These are phyloP conservation scores for Cephalopachus bancanus DNA, from an alignment of 2,797 vertebrate genomes.

Conservation along the genomic window DNA sequence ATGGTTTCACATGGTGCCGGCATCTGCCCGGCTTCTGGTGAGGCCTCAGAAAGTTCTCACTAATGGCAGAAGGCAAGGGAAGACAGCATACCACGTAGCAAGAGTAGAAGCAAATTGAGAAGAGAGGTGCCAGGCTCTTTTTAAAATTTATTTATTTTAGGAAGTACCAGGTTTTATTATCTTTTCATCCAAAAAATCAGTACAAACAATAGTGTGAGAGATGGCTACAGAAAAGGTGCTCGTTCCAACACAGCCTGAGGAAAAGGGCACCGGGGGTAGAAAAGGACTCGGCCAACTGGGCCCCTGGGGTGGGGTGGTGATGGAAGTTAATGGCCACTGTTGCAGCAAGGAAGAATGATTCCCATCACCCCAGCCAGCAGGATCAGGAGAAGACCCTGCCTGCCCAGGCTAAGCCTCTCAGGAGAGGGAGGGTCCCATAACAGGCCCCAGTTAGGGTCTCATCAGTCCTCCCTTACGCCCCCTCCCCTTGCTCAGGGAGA, in stretches of 20 bases:
- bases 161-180: conserved; percentile 90
- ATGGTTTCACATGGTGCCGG: too few species aligned
- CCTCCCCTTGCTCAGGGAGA: not conserved
- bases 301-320: not conserved
- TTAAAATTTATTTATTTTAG: conserved; percentile 67
- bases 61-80: too few species aligned
- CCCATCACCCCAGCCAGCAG: not conserved
- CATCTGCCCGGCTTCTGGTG: too few species aligned
- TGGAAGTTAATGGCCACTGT: not conserved
- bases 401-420: not conserved
- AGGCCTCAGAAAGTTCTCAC: too few species aligned
- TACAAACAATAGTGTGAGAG: conserved; percentile 87
- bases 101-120: too few species aligned
- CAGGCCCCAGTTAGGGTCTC: not conserved
- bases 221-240: conserved; percentile 62
- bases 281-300: conserved; percentile 78
- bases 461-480: not conserved
- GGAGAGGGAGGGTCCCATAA: not conserved
- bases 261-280: not conserved
- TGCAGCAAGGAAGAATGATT: too few species aligned
- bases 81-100: too few species aligned
- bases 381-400: not conserved
- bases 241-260: conserved; percentile 26
- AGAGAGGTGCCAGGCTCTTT: too few species aligned
- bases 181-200: conserved; percentile 83